Base-by-base conservation (phyloP, 2,113 vertebrate genomes). In the Aplodontia rufa region DNA sequence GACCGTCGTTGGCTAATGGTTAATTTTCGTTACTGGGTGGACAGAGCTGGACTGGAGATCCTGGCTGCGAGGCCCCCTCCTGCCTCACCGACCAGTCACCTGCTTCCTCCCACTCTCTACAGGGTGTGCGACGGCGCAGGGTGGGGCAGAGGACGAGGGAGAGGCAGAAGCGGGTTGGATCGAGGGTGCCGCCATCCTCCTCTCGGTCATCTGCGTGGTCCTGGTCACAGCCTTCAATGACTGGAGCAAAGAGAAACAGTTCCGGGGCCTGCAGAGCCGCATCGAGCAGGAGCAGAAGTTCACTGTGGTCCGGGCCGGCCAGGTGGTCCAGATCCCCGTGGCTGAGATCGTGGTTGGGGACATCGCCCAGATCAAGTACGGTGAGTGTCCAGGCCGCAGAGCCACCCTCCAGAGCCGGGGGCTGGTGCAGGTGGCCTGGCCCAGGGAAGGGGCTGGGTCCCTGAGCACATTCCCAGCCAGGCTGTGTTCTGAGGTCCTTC, bases 251-350 rank as follows among this genome's bases (percentile, higher is more conserved):
- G 99, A 99, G 98, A 99, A 99, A 94, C 99, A 99, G 98, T 99
- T 99, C 94, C 98, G 99, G 37, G 99, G 99, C 49, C 98, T 99
- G 69, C 99, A 99, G 98, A 99, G 99, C 96, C 99, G 99, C 95
- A 99, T 99, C n/a, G 99, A 99, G 97, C 99, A 99, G 98, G 99
- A 99, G 96, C 99, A 99, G 98, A 99, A 99, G 95, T 99, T 99
- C 94, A 99, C 99, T 26, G 99, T 99, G 94, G 99, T 99, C 60
- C 99, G 99, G 0, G 99, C 98, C 0, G 98, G 98, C 40, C 99
- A 99, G 97, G 99, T 99, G 96, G 99, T 99, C 97, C 99, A 99
- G 82, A 99, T 99, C 92, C 99, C 99, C 0, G 99, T 99, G 97
- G 99, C 99, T 0, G 99, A 99, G 97, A 99, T 99, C 26, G 98